Evolutionary conservation across 2,797 vertebrate species (phyloP).

Genomic region (Corythornis leucogaster): DNA sequence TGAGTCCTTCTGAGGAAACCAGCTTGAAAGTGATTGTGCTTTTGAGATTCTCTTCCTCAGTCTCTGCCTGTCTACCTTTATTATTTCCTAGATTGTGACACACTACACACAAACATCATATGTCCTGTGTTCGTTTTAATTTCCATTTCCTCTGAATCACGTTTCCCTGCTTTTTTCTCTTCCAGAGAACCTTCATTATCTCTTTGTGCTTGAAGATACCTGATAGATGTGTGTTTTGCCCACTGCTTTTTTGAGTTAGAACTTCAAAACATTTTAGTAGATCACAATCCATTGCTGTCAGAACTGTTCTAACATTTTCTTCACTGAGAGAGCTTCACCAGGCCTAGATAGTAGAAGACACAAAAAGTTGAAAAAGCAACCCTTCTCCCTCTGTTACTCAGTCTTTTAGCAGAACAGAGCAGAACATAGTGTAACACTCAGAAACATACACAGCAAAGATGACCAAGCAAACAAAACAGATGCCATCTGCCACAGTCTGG

Average conservation of each 20-base stretch:
- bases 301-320: background rate
- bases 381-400: background rate
- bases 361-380: background rate
- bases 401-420: conserved; percentile 8
- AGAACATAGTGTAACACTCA: background rate
- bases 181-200: background rate
- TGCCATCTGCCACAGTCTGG: conserved; percentile 48
- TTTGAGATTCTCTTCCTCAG: background rate
- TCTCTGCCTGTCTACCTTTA: background rate
- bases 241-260: background rate
- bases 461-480: conserved; percentile 19
- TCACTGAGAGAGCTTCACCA: background rate
- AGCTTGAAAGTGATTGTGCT: background rate
- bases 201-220: background rate
- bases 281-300: background rate
- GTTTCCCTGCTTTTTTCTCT: background rate
- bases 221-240: background rate
- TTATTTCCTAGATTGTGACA: background rate
- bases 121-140: background rate
- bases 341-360: background rate
- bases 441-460: background rate
- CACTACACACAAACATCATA: background rate
- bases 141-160: background rate
- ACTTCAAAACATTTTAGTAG: background rate
- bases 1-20: background rate